Evolutionary conservation across 2,888 invertebrate species (phyloP), one percentile per base, ranked within the genome.

Genomic region (Erebia epiphron): DNA sequence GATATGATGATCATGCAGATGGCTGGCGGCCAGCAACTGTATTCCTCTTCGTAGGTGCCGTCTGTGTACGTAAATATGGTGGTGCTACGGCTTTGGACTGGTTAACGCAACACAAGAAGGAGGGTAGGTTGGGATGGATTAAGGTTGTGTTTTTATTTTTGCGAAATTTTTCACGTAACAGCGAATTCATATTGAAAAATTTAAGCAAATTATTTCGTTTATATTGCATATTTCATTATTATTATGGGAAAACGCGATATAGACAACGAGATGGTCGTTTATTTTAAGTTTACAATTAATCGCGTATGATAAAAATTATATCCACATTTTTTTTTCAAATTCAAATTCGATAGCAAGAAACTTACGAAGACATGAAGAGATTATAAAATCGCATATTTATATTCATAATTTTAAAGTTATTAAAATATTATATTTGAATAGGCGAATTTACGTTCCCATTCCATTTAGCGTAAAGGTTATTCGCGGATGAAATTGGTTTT

Each of bases 1-100:
- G 98, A 98, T 80, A 99, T 96, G 73, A 98, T 91, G 75, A 98
- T 95, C 97, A 99, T 98, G 83, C 98, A 97, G 68, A 99, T 83
- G 0, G 97, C 96, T 0, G 99, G 99, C 14, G 99, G 99, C 86
- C 96, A 96, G 83, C 99, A 98, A 73, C 95, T 96, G 93, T 99
- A 99, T 84, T 98, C 97, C 79, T 98, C 97, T 82, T 98, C 96
- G 88, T 98, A 98, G 8, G 96, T 95, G 3, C 96, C 97, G 92
- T 96, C 96, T 94, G 89, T 79, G 82, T 91, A 92, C 26, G 90
- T 91, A 89, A 92, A 91, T 82, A 82, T 77, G 72, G 85, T 75
- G 82, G 83, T 86, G 86, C 88, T 88, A 82, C 79, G 83, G 82
- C 80, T 76, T 74, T 79, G 85, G 82, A 79, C 85, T 88, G 84